Evolutionary conservation across 2,797 vertebrate genomes (phyloP).

Genomic region (Odontamblyopus rebecca): DNA sequence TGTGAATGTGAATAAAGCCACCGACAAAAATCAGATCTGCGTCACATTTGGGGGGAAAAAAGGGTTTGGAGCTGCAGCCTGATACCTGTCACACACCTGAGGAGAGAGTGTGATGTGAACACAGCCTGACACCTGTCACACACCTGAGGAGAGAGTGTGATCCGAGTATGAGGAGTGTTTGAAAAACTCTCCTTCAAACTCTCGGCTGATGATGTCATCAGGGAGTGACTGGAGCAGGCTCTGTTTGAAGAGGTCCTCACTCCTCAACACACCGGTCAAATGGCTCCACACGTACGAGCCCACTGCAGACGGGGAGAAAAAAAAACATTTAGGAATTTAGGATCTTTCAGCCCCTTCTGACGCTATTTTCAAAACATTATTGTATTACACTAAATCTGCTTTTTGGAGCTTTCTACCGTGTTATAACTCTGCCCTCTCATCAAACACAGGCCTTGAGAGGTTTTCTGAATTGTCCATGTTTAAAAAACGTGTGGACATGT

Average conservation of each 20-base stretch:
- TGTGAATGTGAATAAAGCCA: no score
- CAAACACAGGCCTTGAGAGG: no score
- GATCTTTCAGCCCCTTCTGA: background rate
- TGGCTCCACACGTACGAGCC: constrained; percentile 88
- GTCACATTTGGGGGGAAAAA: no score
- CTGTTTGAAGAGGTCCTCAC: constrained; percentile 84
- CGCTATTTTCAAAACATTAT: background rate
- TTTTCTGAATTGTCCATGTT: no score
- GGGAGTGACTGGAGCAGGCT: constrained; percentile 79
- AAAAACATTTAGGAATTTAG: background rate
- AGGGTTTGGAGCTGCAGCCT: no score
- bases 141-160: constrained; percentile 80
- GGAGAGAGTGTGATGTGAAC: constrained; percentile 61
- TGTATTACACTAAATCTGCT: no score
- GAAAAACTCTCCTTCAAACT: constrained; percentile 83
- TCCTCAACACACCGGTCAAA: constrained; percentile 78
- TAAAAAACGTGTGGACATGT: no score
- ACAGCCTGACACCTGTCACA: background rate
- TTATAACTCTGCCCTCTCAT: no score
- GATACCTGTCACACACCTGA: constrained; percentile 67
- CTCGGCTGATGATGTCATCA: constrained; percentile 83
- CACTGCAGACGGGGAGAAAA: constrained; percentile 67
- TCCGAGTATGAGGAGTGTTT: constrained; percentile 89
- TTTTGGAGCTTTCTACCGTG: no score
- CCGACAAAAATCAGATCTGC: no score